These are phyloP conservation scores for Acinonyx jubatus DNA, from an alignment of 2,113 vertebrate genomes.

Conservation along the genomic window DNA sequence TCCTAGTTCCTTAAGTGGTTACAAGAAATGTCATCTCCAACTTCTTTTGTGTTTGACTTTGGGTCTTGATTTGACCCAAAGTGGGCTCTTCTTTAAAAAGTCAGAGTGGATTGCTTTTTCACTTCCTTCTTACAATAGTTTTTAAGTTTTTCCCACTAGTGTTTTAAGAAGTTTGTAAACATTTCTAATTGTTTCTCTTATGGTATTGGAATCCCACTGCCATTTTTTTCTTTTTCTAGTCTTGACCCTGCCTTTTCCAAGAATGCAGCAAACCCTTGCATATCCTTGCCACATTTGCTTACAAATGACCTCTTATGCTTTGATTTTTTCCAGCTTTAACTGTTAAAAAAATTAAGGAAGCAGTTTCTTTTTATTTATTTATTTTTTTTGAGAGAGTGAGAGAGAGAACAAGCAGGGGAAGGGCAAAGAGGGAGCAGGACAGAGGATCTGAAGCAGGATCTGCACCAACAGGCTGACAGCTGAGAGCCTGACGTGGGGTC, in stretches of 20 bases:
- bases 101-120: not conserved
- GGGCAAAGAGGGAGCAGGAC: no score
- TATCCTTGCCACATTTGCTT: not conserved
- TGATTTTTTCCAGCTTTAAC: conserved; percentile 9
- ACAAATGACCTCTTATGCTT: conserved; percentile 49
- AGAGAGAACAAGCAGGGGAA: no score
- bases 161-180: conserved; percentile 40
- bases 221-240: not conserved
- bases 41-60: not conserved
- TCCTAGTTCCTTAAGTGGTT: not conserved
- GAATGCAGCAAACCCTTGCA: not conserved
- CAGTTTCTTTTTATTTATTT: conserved; percentile 15
- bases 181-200: conserved; percentile 23
- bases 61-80: not conserved
- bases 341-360: conserved; percentile 44
- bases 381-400: no score
- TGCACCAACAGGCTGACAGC: no score
- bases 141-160: not conserved
- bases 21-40: not conserved
- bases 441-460: no score
- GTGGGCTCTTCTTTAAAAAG: not conserved
- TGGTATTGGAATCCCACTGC: not conserved
- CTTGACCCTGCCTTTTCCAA: not conserved
- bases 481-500: no score
- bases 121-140: not conserved